Evolutionary conservation across 2,888 invertebrate genomes (phyloP).

Genomic region (Seira sanloemensis): DNA sequence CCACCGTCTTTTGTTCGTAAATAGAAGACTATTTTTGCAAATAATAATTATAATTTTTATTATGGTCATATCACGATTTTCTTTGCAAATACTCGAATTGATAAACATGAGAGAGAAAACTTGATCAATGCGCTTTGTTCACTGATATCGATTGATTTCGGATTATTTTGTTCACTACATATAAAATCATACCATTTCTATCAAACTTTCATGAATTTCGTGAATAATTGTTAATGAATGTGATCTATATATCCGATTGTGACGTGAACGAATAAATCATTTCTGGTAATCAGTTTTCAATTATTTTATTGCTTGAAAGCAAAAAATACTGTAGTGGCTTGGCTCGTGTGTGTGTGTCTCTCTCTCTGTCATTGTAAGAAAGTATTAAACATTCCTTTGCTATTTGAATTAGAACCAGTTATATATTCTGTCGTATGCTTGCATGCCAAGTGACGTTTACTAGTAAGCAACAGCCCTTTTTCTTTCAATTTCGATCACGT

Average conservation of each 20-base stretch:
- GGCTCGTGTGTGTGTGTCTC: no score
- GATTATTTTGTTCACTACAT: background rate
- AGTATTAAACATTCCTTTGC: no score
- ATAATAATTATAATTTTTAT: no score
- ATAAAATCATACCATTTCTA: background rate
- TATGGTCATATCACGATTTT: background rate
- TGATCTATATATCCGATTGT: background rate
- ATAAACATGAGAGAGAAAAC: no score
- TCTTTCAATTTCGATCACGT: no score
- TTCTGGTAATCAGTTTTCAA: background rate
- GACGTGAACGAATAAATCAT: background rate
- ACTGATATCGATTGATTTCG: slow-evolving; percentile 1
- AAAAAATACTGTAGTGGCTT: no score
- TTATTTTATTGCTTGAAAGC: background rate
- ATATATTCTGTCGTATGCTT: no score
- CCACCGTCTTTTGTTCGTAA: background rate
- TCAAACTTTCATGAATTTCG: background rate
- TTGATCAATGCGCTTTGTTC: background rate
- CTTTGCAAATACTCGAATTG: background rate
- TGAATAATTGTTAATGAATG: slow-evolving; percentile 1
- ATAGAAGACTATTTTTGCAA: no score
- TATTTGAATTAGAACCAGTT: no score
- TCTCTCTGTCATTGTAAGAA: no score
- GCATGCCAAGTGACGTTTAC: no score
- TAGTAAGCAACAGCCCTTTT: no score